Evolutionary conservation across 2,888 invertebrate genomes (phyloP).

Genomic region (Kuschelorhynchus macadamiae): DNA sequence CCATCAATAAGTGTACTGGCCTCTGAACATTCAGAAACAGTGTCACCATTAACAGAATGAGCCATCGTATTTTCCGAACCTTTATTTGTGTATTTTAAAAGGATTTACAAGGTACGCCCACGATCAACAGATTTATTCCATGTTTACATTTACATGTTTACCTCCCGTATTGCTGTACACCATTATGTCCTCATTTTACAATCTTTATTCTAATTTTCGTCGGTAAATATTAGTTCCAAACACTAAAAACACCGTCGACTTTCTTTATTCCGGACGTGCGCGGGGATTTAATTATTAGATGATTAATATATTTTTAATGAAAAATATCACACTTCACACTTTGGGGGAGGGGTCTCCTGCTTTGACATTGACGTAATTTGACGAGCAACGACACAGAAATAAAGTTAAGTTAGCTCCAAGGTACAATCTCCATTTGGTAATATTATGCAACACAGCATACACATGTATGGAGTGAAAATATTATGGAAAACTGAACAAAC

Average conservation of each 20-base stretch:
- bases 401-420: not conserved
- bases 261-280: no score
- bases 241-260: constrained; percentile 1
- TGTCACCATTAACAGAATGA: constrained; percentile 72
- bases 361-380: constrained; percentile 4
- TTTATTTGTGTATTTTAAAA: constrained; percentile 24
- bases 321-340: not conserved
- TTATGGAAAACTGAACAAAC: no score
- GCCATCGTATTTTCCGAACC: constrained; percentile 56
- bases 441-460: no score
- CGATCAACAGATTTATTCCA: constrained; percentile 36
- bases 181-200: constrained; percentile 16
- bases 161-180: constrained; percentile 4
- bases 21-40: constrained; percentile 79
- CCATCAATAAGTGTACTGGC: constrained; percentile 72
- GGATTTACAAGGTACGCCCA: constrained; percentile 40
- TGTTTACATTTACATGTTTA: constrained; percentile 42
- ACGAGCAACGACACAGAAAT: not conserved
- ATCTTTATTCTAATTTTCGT: constrained; percentile 4
- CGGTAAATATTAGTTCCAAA: not conserved
- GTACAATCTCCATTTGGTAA: no score
- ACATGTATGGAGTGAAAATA: no score
- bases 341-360: constrained; percentile 4
- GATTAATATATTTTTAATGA: constrained; percentile 8
- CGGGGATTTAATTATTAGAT: constrained; percentile 1